phyloP scores from a whole-genome alignment of 2,113 vertebrate species.

The Psettodes erumei region DNA sequence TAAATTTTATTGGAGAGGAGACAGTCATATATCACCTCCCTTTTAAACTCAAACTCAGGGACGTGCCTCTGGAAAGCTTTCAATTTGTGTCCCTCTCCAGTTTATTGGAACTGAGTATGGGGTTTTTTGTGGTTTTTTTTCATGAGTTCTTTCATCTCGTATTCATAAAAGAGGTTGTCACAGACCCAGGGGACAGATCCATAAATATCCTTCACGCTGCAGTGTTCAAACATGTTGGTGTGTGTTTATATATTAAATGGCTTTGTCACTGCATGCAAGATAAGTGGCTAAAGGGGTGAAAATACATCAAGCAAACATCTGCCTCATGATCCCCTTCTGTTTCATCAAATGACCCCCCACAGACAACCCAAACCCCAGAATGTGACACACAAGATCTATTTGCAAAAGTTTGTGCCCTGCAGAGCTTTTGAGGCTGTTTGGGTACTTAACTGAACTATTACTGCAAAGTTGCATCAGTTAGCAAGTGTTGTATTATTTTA shows the following conservation, averaged over 20 bases:
- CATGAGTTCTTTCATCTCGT: constrained; percentile 23
- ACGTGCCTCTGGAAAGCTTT: constrained; percentile 23
- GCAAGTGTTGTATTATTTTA: constrained; percentile 41
- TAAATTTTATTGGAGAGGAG: constrained; percentile 41
- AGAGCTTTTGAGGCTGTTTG: not conserved
- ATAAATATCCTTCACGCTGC: constrained; percentile 38
- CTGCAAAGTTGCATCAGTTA: constrained; percentile 52
- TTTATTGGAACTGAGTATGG: constrained; percentile 15
- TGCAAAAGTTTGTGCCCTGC: not conserved
- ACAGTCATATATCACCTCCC: constrained; percentile 30
- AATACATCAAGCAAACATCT: not conserved
- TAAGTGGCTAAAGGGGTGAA: not conserved
- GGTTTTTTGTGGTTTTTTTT: not conserved
- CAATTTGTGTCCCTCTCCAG: constrained; percentile 42
- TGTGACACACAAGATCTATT: not conserved
- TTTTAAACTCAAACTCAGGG: constrained; percentile 47
- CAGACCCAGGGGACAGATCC: not conserved
- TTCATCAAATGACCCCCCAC: not conserved
- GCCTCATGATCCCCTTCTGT: not conserved
- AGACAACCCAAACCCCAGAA: too few relatives aligned
- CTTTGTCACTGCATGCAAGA: not conserved
- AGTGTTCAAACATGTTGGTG: not conserved
- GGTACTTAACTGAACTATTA: constrained; percentile 10
- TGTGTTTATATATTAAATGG: not conserved
- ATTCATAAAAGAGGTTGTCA: constrained; percentile 19